Conservation (phyloP, 2,113 vertebrate species). For the Rhea americana region DNA sequence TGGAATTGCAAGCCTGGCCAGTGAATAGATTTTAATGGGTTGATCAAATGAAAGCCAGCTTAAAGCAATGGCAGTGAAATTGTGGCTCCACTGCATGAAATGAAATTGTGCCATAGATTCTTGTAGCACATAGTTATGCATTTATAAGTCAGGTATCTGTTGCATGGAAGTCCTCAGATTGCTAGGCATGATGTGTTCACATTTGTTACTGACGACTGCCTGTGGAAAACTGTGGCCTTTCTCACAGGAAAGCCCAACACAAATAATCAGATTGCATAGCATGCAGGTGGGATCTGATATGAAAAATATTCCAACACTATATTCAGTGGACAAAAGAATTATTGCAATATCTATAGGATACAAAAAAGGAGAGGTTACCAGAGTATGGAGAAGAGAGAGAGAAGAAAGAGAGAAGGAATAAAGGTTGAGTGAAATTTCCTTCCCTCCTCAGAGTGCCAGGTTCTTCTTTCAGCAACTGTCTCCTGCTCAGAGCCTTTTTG, state of each 20-base stretch:
- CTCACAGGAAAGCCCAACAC: neutral
- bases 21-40: neutral
- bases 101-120: neutral
- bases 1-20: neutral
- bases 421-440: neutral
- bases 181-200: neutral
- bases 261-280: neutral
- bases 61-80: neutral
- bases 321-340: neutral
- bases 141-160: neutral
- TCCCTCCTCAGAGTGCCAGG: neutral
- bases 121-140: neutral
- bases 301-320: neutral
- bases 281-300: neutral
- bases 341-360: neutral
- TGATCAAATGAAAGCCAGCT: neutral
- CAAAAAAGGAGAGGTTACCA: neutral
- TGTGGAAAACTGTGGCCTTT: neutral
- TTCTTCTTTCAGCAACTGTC: slow-evolving; percentile 34
- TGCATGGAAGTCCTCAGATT: neutral
- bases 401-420: neutral
- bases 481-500: slow-evolving; percentile 12
- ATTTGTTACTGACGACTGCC: neutral
- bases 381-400: neutral
- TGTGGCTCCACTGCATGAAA: neutral